Percentiles rank a stretch among this genome's conserved stretches.
Conservation (phyloP, 2,113 vertebrate genomes). For the Engystomops pustulosus region DNA sequence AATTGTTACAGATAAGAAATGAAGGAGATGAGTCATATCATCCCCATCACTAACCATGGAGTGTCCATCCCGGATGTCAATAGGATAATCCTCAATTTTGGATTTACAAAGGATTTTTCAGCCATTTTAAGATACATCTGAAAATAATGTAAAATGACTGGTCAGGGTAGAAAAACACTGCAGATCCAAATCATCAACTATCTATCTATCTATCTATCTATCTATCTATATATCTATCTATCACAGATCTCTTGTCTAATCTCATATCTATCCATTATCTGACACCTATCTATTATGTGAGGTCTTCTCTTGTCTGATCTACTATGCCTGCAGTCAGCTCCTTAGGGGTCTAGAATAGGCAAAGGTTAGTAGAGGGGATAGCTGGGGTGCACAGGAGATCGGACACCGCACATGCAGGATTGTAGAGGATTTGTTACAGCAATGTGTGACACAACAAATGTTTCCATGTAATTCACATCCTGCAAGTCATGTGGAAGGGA, state of each 20-base stretch:
- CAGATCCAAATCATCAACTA: background rate
- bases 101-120: background rate
- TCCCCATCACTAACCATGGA: background rate
- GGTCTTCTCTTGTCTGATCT: no score
- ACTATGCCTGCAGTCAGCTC: background rate
- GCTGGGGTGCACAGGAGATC: background rate
- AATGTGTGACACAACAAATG: background rate
- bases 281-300: no score
- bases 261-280: no score
- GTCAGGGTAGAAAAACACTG: no score
- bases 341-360: background rate
- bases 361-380: background rate
- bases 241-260: no score
- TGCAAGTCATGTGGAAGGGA: conserved; percentile 15
- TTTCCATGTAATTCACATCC: background rate
- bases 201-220: conserved; percentile 10
- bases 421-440: conserved; percentile 14
- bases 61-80: background rate
- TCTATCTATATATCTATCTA: background rate
- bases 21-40: background rate
- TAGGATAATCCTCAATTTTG: background rate
- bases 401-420: background rate
- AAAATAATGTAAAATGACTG: no score
- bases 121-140: background rate
- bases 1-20: background rate